Percentiles rank a stretch among this genome's conserved stretches.
Conservation (phyloP, 2,113 vertebrate species). For the Cercocebus atys region DNA sequence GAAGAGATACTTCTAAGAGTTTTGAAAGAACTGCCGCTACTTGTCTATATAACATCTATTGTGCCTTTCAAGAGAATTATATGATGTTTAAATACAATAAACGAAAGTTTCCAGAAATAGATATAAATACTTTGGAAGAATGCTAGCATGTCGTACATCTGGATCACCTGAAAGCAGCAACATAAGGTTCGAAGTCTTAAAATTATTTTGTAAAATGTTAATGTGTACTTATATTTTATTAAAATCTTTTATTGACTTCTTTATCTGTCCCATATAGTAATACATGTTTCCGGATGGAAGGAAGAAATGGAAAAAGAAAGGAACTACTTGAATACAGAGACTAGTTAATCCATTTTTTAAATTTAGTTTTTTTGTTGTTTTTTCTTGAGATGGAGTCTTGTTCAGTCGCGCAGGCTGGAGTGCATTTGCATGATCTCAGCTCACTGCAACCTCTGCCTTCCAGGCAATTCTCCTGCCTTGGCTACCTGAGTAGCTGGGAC, state of each 20-base stretch:
- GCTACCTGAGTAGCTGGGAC: neutral
- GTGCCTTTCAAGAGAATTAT: slow-evolving; percentile 78
- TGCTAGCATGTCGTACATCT: slow-evolving; percentile 36
- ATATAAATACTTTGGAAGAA: slow-evolving; percentile 59
- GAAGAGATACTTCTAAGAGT: slow-evolving; percentile 69
- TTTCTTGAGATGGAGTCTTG: neutral
- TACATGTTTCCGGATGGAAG: slow-evolving; percentile 36
- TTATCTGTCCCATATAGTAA: neutral
- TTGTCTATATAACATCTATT: slow-evolving; percentile 67
- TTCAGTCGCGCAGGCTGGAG: neutral
- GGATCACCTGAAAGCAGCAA: slow-evolving; percentile 49
- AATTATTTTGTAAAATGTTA: slow-evolving; percentile 51
- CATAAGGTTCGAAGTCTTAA: slow-evolving; percentile 52
- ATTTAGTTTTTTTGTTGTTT: neutral
- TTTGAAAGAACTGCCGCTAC: slow-evolving; percentile 73
- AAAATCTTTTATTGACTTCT: slow-evolving; percentile 32
- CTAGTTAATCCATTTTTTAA: neutral
- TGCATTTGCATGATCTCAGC: neutral
- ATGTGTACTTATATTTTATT: slow-evolving; percentile 27
- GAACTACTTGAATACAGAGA: neutral
- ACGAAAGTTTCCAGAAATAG: slow-evolving; percentile 74
- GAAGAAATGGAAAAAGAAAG: neutral
- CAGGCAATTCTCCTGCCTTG: neutral
- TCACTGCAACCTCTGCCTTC: neutral
- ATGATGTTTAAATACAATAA: slow-evolving; percentile 78